Evolutionary conservation across 2,888 invertebrate genomes (phyloP), one percentile per base, ranked within the genome.

Genomic region (Nemapogon koenigi): DNA sequence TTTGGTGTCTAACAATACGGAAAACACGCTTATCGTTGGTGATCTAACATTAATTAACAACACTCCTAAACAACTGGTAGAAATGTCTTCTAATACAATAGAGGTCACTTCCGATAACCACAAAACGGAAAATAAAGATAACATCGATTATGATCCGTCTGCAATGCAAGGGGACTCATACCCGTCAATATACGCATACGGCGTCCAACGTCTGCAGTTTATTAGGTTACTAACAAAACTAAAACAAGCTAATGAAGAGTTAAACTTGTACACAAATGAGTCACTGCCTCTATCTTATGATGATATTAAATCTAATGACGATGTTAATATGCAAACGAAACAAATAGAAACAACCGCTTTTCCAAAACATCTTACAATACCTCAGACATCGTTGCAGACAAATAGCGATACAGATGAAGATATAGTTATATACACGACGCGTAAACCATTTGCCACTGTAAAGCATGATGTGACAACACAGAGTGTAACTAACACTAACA

Each of bases 141-240:
- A 51, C 2, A 59, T 76, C 39, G 76, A 68, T 36, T 76, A 76
- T 43, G 64, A 69, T 15, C 76, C 76, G 16, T 57, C 65, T 41
- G 51, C 63, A 31, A 76, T 76, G 78, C 78, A 76, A 58, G 53
- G 58, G 38, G 76, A 78, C 56, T 55, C 69, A 11, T 64, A 63
- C 45, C 64, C 73, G 40, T 72, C 70, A 3, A 59, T 72, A 39
- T 65, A 63, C 46, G 60, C 71, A 13, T 75, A 73, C 38, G 76
- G 73, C 39, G 52, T 71, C 35, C 70, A 73, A 63, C 73, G 68
- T 46, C 63, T 71, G 42, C 64, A 66, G 39, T 72, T 67, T 47
- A 46, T 71, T 43, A 71, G 69, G 56, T 47, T 72, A 46, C 55
- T 69, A 50, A 59, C 60, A 36, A 59, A 59, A 51, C 48, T 72